These are phyloP conservation scores for Drosophila falleni DNA, from an alignment of 2,888 invertebrate genomes.

Conservation along the genomic window DNA sequence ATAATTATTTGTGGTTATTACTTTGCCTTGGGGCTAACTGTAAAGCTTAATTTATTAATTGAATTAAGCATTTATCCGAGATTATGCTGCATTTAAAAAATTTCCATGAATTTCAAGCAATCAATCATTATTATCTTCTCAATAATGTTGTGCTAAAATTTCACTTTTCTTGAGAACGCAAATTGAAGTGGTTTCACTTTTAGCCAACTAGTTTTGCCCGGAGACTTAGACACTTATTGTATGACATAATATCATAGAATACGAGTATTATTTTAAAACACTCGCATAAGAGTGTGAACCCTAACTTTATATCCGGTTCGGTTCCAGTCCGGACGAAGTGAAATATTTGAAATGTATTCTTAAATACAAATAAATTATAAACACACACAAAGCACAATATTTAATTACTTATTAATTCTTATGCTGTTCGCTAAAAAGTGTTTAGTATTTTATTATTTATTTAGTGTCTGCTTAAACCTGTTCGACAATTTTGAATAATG, in stretches of 20 bases:
- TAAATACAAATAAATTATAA: conserved; percentile 51
- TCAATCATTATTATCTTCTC: conserved; percentile 68
- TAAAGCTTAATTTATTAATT: conserved; percentile 60
- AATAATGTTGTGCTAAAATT: conserved; percentile 44
- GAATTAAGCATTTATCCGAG: conserved; percentile 55
- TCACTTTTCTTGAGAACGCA: conserved; percentile 59
- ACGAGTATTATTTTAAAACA: not conserved
- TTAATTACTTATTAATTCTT: conserved; percentile 62
- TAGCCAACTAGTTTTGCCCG: conserved; percentile 43
- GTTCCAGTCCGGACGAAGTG: conserved; percentile 7
- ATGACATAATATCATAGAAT: conserved; percentile 63
- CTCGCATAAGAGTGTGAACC: conserved; percentile 13
- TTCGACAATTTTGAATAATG: conserved; percentile 43
- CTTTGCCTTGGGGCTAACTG: conserved; percentile 42
- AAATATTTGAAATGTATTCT: conserved; percentile 47
- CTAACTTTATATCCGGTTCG: conserved; percentile 65
- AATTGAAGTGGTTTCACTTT: conserved; percentile 70
- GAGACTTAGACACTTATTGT: conserved; percentile 15
- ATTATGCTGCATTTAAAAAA: conserved; percentile 74
- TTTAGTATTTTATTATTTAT: conserved; percentile 60
- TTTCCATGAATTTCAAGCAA: conserved; percentile 56
- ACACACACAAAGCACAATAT: conserved; percentile 34
- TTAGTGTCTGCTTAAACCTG: conserved; percentile 53
- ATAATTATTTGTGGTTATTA: conserved; percentile 40
- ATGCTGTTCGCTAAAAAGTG: conserved; percentile 61